Conservation (phyloP, 1,140 invertebrate genomes). For the Calosoma granatense region DNA sequence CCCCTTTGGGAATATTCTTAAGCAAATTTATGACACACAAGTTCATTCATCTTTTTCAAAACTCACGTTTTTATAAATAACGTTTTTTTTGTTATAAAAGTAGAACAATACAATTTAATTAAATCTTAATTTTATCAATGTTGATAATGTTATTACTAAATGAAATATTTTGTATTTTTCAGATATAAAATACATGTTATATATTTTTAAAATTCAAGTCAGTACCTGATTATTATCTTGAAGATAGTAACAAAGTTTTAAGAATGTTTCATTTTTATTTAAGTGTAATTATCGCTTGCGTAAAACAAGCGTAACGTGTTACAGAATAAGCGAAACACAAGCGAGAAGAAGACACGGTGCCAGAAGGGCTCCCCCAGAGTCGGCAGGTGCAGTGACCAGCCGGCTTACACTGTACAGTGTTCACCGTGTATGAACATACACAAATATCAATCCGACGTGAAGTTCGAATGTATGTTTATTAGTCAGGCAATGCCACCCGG, state of each 20-base stretch:
- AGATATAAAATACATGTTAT: no score
- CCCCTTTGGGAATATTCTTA: slow-evolving; percentile 21
- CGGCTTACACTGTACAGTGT: background rate
- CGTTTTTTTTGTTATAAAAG: no score
- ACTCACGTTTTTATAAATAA: background rate
- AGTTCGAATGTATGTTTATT: background rate
- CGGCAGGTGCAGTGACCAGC: background rate
- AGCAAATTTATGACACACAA: slow-evolving; percentile 27
- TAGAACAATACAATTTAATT: no score
- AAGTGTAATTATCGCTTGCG: no score
- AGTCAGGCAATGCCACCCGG: no score
- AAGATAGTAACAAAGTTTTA: no score
- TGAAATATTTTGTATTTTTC: no score
- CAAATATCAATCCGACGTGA: background rate
- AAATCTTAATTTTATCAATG: no score
- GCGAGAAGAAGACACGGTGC: background rate
- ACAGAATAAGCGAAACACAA: background rate
- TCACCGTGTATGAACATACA: background rate
- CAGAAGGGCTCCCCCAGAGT: background rate
- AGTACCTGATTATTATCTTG: no score
- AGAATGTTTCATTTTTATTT: no score
- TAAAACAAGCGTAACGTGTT: background rate
- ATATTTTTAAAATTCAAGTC: no score
- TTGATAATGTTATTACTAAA: no score
- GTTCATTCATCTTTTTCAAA: slow-evolving; percentile 23